These are phyloP conservation scores for Megaceryle alcyon DNA, from an alignment of 2,797 vertebrate genomes.

Conservation along the genomic window DNA sequence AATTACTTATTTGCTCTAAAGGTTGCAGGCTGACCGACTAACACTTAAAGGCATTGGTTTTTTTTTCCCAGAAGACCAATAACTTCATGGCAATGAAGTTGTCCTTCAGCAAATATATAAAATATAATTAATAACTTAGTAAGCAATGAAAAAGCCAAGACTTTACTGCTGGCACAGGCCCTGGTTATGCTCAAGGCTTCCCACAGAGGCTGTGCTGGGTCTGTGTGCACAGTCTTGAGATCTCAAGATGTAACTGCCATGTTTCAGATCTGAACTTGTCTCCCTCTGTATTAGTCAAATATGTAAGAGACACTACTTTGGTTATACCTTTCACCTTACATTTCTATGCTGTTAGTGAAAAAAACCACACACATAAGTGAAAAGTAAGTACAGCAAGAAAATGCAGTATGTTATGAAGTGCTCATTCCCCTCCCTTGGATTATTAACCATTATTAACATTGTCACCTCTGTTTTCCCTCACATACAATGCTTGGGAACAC, in stretches of 20 bases:
- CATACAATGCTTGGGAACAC: neutral
- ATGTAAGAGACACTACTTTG: rapidly evolving
- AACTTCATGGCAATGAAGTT: neutral
- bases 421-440: neutral
- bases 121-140: neutral
- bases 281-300: neutral
- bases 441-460: neutral
- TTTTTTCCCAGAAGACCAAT: neutral
- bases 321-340: neutral
- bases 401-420: neutral
- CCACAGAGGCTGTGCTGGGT: neutral
- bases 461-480: neutral
- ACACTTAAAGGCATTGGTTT: neutral
- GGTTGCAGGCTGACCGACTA: neutral
- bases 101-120: neutral
- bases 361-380: neutral
- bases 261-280: neutral
- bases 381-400: neutral
- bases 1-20: neutral
- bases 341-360: neutral
- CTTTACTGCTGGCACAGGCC: neutral
- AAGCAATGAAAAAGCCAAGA: neutral
- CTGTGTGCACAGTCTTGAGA: neutral
- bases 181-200: neutral
- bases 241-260: neutral